Base-by-base conservation (phyloP, 2,113 vertebrate genomes). In the Jaculus jaculus region DNA sequence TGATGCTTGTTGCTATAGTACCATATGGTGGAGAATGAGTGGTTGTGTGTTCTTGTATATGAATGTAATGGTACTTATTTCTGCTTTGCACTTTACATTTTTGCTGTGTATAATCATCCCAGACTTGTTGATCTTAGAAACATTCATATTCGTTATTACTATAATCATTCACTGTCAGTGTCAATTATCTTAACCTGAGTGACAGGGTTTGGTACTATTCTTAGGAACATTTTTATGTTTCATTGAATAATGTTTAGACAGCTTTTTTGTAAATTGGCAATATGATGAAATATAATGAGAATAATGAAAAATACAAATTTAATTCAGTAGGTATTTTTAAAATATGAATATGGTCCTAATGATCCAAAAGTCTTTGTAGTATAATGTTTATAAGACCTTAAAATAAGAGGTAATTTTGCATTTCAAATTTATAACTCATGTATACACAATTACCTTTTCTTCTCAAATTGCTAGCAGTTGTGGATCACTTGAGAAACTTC, bases 231-330 rank as follows among this genome's bases (percentile, higher is more conserved):
- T 92, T 92, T 92, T 84, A 87, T 28, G 51, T 32, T 61, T 88
- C 18, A 60, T 20, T 80, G 51, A 80, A 77, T 78, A 54, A 65
- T 61, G 90, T 81, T 82, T 77, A 84, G 54, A 84, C 7, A 69
- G 10, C 68, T 42, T 32, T 94, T 94, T 90, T 82, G n/a, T 94
- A 37, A 94, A 88, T 85, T 42, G 69, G 15, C 34, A 5, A 39
- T 93, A 54, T 75, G 34, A 71, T 77, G 42, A 92, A 81, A 71
- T 54, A 89, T 61, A 83, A 15, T 28, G 81, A 17, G 26, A 84
- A 84, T 80, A 74, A 91, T 71, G 66, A 83, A 89, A 84, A 77
- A 61, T 84, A 87, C 28, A 81, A n/a, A 77, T 88, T 92, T 93
- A 66, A 66, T 79, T 61, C 84, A 82, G 37, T 80, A 89, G 51